A percentile compares a stretch with the other conserved stretches of the same genome.
These are phyloP conservation scores for Chironomus tepperi DNA, from an alignment of 1,140 invertebrate genomes.

Conservation along the genomic window DNA sequence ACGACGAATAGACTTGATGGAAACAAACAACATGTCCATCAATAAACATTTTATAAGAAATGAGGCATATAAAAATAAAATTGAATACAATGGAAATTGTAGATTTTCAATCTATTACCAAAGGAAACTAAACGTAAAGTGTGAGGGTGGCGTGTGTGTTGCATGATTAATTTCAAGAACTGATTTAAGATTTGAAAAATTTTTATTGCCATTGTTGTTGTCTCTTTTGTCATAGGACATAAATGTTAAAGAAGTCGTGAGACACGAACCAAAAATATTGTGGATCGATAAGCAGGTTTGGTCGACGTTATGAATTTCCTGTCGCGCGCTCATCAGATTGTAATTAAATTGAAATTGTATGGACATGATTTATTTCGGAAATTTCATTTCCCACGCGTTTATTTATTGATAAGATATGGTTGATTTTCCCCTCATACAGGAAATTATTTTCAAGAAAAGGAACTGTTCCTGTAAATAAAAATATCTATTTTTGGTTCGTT, in stretches of 20 bases:
- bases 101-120: not conserved
- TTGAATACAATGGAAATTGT: not conserved
- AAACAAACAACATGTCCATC: slow-evolving; percentile 21
- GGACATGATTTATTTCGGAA: not conserved
- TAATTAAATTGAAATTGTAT: slow-evolving; percentile 3
- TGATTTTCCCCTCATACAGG: too few species aligned
- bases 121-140: not conserved
- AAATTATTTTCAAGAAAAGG: too few species aligned
- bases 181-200: not conserved
- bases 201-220: too few species aligned
- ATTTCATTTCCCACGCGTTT: not conserved
- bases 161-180: not conserved
- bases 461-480: too few species aligned
- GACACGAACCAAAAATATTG: too few species aligned
- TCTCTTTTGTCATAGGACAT: too few species aligned
- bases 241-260: too few species aligned
- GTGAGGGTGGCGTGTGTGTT: slow-evolving; percentile 18
- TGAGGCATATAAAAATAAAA: not conserved
- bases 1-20: not conserved
- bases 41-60: not conserved
- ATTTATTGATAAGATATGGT: not conserved
- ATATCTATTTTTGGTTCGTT: too few species aligned
- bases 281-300: too few species aligned
- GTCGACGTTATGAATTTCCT: not conserved
- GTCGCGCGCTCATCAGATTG: not conserved